Conservation (phyloP, 2,797 vertebrate species). For the Threskiornis aethiopicus region DNA sequence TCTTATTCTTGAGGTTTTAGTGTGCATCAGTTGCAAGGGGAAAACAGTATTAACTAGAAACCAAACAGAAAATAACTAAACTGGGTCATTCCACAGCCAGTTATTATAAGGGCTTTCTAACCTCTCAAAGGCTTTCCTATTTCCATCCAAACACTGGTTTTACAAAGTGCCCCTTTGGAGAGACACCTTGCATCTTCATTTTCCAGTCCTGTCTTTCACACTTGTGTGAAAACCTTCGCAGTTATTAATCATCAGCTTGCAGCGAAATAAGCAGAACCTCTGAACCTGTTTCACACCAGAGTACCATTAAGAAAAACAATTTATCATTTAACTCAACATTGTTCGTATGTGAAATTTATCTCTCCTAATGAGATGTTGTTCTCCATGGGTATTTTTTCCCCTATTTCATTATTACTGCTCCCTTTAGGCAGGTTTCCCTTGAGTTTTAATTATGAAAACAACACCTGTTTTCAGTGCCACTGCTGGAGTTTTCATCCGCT, state of each 20-base stretch:
- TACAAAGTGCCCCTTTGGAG: conserved; percentile 22
- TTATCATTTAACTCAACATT: not conserved
- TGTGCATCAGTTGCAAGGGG: not conserved
- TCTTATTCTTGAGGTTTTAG: conserved; percentile 44
- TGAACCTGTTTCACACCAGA: conserved; percentile 33
- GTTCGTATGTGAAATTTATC: conserved; percentile 51
- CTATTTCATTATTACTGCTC: conserved; percentile 72
- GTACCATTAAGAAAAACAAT: conserved; percentile 22
- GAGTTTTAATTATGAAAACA: conserved; percentile 81
- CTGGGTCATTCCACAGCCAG: conserved; percentile 40
- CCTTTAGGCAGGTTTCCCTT: conserved; percentile 67
- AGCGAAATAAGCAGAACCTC: conserved; percentile 42
- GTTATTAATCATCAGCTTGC: conserved; percentile 28
- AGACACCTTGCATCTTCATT: conserved; percentile 53
- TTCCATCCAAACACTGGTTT: conserved; percentile 24
- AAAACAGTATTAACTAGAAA: conserved; percentile 53
- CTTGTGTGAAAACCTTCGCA: not conserved
- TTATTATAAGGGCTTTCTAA: conserved; percentile 32
- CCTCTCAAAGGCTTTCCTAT: conserved; percentile 39
- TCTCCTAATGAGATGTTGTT: conserved; percentile 67
- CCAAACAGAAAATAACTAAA: conserved; percentile 60
- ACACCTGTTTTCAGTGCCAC: conserved; percentile 69
- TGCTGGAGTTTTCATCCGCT: conserved; percentile 60
- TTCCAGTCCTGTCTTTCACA: conserved; percentile 2
- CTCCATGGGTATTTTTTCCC: conserved; percentile 28